Conservation (phyloP, 2,797 vertebrate species). For the Alosa sapidissima region DNA sequence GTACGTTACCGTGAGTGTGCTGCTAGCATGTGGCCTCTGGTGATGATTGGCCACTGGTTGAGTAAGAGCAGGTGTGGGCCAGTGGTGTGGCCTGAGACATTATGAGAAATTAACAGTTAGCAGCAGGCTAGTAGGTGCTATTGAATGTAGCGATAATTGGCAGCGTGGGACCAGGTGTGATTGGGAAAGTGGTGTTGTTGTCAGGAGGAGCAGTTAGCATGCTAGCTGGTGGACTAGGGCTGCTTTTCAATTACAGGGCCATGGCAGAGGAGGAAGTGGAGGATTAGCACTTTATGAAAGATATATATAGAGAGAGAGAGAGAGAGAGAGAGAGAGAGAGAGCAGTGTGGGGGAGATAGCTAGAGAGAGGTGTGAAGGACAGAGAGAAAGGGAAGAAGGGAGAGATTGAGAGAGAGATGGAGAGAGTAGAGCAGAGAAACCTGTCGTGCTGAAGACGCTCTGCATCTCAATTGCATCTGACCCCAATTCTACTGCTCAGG, state of each 20-base stretch:
- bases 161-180: background rate
- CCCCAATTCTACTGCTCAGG: background rate
- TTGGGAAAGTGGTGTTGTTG: background rate
- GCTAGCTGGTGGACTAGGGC: background rate
- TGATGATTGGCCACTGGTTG: background rate
- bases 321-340: constrained; percentile 7
- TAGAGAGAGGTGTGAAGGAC: background rate
- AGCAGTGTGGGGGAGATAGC: background rate
- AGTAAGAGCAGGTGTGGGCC: background rate
- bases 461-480: constrained; percentile 4
- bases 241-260: background rate
- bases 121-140: background rate
- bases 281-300: background rate
- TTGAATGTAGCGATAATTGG: background rate
- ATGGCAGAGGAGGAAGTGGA: background rate
- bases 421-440: background rate
- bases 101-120: background rate
- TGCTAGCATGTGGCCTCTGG: background rate
- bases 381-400: background rate
- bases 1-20: background rate
- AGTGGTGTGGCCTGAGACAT: background rate
- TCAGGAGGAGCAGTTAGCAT: background rate
- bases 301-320: constrained; percentile 13
- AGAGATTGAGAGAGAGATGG: background rate
- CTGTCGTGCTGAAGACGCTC: background rate